phyloP scores from a whole-genome alignment of 2,113 vertebrate species.

The Speoplatyrhinus poulsoni region DNA sequence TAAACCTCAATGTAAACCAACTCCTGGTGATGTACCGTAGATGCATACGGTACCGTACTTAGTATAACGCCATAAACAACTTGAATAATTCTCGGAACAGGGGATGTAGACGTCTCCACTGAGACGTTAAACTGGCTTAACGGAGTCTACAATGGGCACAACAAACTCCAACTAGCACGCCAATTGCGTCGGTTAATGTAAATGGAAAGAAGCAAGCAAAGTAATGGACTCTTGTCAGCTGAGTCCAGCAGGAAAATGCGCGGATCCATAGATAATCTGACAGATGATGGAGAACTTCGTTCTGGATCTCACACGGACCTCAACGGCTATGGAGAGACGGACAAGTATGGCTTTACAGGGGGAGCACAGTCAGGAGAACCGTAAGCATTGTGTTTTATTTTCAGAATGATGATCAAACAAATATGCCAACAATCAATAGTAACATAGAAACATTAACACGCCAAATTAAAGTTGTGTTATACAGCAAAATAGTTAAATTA shows the following conservation, averaged over 20 bases:
- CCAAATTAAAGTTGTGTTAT: no score
- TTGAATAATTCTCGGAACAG: no score
- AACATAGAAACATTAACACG: no score
- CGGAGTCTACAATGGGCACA: no score
- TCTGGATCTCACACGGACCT: slow-evolving; percentile 74
- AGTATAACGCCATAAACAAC: no score
- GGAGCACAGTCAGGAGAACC: slow-evolving; percentile 77
- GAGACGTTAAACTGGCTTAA: no score
- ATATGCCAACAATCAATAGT: no score
- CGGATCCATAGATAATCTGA: slow-evolving; percentile 76
- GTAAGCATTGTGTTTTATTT: slow-evolving; percentile 65
- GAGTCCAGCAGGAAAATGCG: slow-evolving; percentile 56
- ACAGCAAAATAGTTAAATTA: no score
- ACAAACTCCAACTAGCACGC: no score
- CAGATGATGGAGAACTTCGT: slow-evolving; percentile 56
- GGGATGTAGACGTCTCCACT: no score
- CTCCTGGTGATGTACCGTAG: neutral
- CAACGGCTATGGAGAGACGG: slow-evolving; percentile 82
- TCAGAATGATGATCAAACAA: no score
- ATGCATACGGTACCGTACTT: no score
- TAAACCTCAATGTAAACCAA: slow-evolving; percentile 23
- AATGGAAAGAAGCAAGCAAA: slow-evolving; percentile 68
- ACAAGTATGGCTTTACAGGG: slow-evolving; percentile 91
- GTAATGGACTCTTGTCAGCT: slow-evolving; percentile 74
- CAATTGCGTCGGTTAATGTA: slow-evolving; percentile 33